Evolutionary conservation across 2,113 vertebrate species (phyloP).

Genomic region (Xenus cinereus): DNA sequence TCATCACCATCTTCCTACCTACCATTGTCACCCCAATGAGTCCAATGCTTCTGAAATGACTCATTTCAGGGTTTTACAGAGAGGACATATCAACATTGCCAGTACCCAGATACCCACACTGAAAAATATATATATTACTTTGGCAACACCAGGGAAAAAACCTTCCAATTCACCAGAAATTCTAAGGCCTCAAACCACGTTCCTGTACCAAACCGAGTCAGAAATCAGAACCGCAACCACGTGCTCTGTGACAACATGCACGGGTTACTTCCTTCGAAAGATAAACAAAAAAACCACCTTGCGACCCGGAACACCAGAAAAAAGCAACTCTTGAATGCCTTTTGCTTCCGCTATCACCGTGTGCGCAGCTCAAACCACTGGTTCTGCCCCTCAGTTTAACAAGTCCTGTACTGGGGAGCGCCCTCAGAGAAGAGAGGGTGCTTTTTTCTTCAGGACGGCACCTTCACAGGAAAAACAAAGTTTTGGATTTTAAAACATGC

Average conservation of each 20-base stretch:
- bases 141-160: background rate
- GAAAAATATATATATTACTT: background rate
- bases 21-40: background rate
- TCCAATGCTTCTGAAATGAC: background rate
- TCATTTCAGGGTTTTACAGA: background rate
- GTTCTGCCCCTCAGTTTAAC: background rate
- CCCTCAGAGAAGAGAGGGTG: background rate
- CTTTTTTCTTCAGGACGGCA: background rate
- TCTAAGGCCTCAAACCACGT: background rate
- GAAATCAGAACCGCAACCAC: background rate
- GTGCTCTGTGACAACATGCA: background rate
- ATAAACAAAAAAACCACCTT: background rate
- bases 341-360: background rate
- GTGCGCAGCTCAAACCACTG: background rate
- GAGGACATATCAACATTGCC: background rate
- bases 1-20: background rate
- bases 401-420: background rate
- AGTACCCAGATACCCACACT: background rate
- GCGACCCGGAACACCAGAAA: background rate
- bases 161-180: background rate
- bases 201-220: background rate
- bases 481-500: background rate
- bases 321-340: background rate
- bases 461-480: background rate
- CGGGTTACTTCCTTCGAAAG: background rate